Percentiles rank a stretch among this genome's conserved stretches.
These are phyloP conservation scores for Phytoseiulus persimilis DNA, from an alignment of 2,888 invertebrate species.

Conservation along the genomic window DNA sequence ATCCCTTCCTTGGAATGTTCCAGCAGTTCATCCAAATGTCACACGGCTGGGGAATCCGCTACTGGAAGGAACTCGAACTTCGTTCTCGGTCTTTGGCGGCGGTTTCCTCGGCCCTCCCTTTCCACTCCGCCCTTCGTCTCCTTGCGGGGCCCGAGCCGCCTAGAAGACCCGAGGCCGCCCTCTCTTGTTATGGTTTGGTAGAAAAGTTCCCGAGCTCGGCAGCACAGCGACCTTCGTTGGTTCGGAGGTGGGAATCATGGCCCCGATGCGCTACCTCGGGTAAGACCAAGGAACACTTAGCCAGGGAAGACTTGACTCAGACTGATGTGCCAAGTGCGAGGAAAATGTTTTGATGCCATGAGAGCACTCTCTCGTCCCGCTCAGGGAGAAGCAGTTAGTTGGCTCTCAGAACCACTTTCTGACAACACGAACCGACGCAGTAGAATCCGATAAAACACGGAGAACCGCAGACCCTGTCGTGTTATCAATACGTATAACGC, in stretches of 20 bases:
- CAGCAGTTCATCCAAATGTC: too few species aligned
- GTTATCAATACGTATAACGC: too few species aligned
- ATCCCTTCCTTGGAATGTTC: too few species aligned
- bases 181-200: slow-evolving; percentile 15
- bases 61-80: neutral
- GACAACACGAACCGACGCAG: too few species aligned
- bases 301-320: neutral
- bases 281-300: neutral
- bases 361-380: too few species aligned
- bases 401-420: too few species aligned
- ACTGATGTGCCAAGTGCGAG: too few species aligned
- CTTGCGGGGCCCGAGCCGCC: neutral
- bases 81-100: neutral
- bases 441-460: too few species aligned
- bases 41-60: neutral
- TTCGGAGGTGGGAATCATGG: slow-evolving; percentile 19
- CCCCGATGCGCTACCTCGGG: slow-evolving; percentile 21
- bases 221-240: slow-evolving; percentile 10
- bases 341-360: too few species aligned
- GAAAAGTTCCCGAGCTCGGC: neutral
- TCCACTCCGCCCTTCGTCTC: neutral
- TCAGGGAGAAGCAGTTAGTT: too few species aligned
- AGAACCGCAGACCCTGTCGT: too few species aligned
- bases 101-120: neutral
- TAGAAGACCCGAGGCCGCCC: neutral